A percentile compares a stretch with the other conserved stretches of the same genome.
Evolutionary conservation across 2,888 invertebrate species (phyloP).

Genomic region (Nomada ruficornis): DNA sequence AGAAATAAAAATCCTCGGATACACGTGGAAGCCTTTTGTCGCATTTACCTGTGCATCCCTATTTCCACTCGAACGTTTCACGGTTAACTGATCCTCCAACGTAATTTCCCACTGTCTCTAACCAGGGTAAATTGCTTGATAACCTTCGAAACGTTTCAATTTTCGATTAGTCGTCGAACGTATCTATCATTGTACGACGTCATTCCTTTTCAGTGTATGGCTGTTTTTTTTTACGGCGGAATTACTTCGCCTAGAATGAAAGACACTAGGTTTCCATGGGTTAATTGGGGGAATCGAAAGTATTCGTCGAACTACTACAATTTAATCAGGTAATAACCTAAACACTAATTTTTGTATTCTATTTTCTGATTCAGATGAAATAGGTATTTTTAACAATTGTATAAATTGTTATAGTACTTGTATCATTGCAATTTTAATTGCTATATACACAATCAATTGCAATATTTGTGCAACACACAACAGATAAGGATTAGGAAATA

Average conservation of each 20-base stretch:
- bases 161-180: not conserved
- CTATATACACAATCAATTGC: too few relatives aligned
- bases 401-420: too few relatives aligned
- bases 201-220: not conserved
- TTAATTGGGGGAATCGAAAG: not conserved
- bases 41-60: not conserved
- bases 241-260: too few relatives aligned
- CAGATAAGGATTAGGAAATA: too few relatives aligned
- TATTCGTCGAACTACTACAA: not conserved
- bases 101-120: not conserved
- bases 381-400: too few relatives aligned
- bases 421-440: too few relatives aligned
- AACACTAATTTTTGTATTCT: not conserved
- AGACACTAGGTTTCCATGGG: not conserved
- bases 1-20: constrained; percentile 9
- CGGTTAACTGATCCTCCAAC: not conserved
- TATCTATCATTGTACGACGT: not conserved
- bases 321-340: not conserved
- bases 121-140: not conserved
- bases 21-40: not conserved
- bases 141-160: not conserved
- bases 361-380: not conserved
- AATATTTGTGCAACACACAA: too few relatives aligned
- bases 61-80: not conserved
- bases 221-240: too few relatives aligned